Evolutionary conservation across 2,113 vertebrate genomes (phyloP).

Genomic region (Carettochelys insculpta): DNA sequence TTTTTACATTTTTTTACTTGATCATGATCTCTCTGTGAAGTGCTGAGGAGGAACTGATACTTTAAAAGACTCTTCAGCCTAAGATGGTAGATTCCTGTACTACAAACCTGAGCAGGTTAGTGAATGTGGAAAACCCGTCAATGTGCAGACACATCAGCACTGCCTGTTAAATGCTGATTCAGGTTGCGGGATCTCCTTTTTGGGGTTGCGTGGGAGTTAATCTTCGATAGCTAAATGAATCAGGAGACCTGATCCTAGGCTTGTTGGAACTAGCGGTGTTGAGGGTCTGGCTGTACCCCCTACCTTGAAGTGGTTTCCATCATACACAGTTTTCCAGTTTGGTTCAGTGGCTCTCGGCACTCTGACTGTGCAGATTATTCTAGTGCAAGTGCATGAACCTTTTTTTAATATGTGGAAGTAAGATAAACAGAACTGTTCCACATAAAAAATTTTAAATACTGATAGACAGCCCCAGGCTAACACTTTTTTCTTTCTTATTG

Average conservation of each 20-base stretch:
- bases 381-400: too few species aligned
- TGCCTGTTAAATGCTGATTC: slow-evolving; percentile 8
- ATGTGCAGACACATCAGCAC: slow-evolving; percentile 69
- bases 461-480: not conserved
- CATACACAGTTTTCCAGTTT: too few species aligned
- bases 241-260: not conserved
- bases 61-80: not conserved
- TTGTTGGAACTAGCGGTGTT: too few species aligned
- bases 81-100: not conserved
- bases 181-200: accelerated
- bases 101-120: not conserved
- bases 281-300: too few species aligned
- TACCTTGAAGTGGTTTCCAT: too few species aligned
- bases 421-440: not conserved
- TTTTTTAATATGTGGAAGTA: accelerated
- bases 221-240: not conserved
- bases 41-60: not conserved
- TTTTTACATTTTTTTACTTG: not conserved
- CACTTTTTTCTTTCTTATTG: not conserved
- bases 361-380: too few species aligned
- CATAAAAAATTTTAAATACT: not conserved
- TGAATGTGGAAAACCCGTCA: slow-evolving; percentile 63
- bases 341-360: too few species aligned
- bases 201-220: not conserved
- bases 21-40: not conserved